Conservation (phyloP, 2,888 invertebrate genomes). For the Laothoe populi region DNA sequence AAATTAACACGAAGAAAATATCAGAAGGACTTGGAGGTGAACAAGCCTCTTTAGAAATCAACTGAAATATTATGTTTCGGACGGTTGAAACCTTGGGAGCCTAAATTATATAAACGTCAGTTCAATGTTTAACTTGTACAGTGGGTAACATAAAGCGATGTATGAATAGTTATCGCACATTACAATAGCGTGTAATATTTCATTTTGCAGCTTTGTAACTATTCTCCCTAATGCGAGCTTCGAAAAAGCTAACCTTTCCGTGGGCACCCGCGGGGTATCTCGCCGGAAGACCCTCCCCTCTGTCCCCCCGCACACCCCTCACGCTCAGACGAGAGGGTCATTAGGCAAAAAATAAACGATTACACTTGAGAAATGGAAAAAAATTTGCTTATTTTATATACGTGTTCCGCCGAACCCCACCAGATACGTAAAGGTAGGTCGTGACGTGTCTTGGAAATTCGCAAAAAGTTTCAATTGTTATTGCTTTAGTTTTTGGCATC, state of each 20-base stretch:
- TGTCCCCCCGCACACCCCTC: constrained; percentile 27
- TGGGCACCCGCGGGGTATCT: constrained; percentile 56
- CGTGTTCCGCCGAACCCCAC: constrained; percentile 28
- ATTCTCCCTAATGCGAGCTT: constrained; percentile 55
- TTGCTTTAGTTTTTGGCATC: constrained; percentile 54
- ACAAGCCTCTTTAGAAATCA: too few species aligned
- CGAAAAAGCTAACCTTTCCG: constrained; percentile 61
- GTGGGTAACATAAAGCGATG: constrained; percentile 9
- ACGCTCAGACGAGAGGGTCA: constrained; percentile 54
- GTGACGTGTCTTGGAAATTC: constrained; percentile 41
- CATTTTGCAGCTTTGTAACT: constrained; percentile 56
- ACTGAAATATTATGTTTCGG: not conserved
- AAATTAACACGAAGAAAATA: too few species aligned
- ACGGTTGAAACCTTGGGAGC: not conserved
- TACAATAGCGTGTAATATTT: constrained; percentile 42
- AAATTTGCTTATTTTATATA: constrained; percentile 47
- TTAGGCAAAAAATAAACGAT: constrained; percentile 74
- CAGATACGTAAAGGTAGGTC: constrained; percentile 34
- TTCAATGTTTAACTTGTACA: constrained; percentile 10
- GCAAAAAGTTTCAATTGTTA: constrained; percentile 48
- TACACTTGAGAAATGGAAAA: constrained; percentile 58
- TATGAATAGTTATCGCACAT: constrained; percentile 29
- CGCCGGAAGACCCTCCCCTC: constrained; percentile 52
- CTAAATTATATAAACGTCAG: not conserved
- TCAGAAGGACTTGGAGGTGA: too few species aligned